Base-by-base conservation (phyloP, 2,797 vertebrate species). In the Mormyrops boulengeri region DNA sequence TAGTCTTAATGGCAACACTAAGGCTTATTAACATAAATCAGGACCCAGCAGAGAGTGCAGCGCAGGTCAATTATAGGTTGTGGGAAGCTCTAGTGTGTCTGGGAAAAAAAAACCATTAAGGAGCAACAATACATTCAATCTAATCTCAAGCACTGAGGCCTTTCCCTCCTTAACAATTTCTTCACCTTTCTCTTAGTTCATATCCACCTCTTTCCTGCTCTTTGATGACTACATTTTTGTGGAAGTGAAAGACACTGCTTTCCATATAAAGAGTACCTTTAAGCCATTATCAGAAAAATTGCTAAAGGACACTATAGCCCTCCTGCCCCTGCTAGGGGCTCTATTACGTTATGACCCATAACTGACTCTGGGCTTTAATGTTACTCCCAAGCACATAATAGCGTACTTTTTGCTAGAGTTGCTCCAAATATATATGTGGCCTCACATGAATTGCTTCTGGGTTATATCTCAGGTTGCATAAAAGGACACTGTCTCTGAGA, bases 401-500 rank as follows among this genome's bases (percentile, higher is more conserved):
- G 19, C 3, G 5, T 12, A 49, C 41, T 41, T 88, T 88, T 62
- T 88, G 17, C 38, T 53, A 87, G 30, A 55, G 52, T 57, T 17
- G 30, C 50, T 57, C 14, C 52, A 41, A 87, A 57, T 87, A 41
- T 60, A 87, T 44, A n/a, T 19, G 30, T 53, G 53, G 57, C 7
- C 53, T 41, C 7, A 44, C 17, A 87, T 26, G 26, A 30, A 62
- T 60, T 87, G 44, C 14, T 11, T 60, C 53, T 38, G 53, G 85
- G 14, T 38, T 41, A 17, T 55, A 30, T 38, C n/a, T 41, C 52
- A 57, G 52, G 53, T 41, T 52, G 26, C 60, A 34, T 87, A 57
- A 87, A 87, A 87, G 85, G 85, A 87, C 22, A 52, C 52, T 87
- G 85, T 87, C 85, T 53, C 17, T 87, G 85, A 38, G 50, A 87